Evolutionary conservation across 2,113 vertebrate genomes (phyloP), one percentile per base, ranked within the genome.

Genomic region (Oryzias curvinotus): DNA sequence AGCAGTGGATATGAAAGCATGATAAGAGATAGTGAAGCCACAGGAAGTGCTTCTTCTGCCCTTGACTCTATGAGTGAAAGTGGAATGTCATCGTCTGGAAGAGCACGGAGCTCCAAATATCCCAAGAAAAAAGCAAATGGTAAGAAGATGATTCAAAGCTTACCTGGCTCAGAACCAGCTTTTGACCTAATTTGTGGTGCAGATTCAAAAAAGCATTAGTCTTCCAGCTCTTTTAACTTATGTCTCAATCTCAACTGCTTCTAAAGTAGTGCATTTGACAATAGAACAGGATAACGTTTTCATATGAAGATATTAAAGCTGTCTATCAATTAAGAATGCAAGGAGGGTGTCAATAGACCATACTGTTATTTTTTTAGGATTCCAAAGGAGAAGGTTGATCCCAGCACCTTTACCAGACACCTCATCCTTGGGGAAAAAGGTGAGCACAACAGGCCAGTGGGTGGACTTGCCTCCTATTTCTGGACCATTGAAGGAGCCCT

Each of bases 1-100:
- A 98, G 97, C 91, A 98, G 96, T 0, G 97, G 96, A 65, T 98
- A 98, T 0, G 97, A 99, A 85, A 99, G 97, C 86, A 93, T 99
- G 94, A 94, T 95, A 47, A 92, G 97, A 0, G 97, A 99, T 89
- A 98, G 97, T 0, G 97, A 99, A 86, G 96, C 97, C 62, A 99
- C 97, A 0, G 97, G 96, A 74, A 99, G 97, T 0, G 93, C 97
- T 25, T 99, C 97, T 25, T 99, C 97, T 0, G 94, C 97, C 0
- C 97, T 95, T 0, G 97, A 98, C 88, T 99, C 97, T 70, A 94
- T 92, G 93, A 98, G 97, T 0, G 97, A 99, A 82, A 95, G 96
- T 0, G 96, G 97, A 50, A 91, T 96, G 60, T 95, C 96, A 0
- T 92, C 95, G 0, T 93, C 93, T 0, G 95, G 97, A 2, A 93